Evolutionary conservation across 2,888 invertebrate genomes (phyloP).

Genomic region (Drosophila infuscata): DNA sequence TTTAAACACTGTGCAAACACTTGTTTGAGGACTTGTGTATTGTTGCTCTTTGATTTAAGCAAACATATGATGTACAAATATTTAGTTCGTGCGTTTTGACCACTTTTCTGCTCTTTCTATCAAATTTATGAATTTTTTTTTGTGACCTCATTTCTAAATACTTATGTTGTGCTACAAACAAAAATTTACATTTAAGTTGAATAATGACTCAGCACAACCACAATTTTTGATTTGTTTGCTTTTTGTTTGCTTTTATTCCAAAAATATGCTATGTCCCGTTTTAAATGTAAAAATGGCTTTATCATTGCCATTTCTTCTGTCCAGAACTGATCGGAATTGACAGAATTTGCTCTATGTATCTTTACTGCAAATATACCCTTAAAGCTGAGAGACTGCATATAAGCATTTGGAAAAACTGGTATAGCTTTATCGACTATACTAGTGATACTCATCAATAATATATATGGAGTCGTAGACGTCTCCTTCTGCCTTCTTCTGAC

Average conservation of each 20-base stretch:
- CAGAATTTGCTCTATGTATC: background rate
- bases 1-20: too few species aligned
- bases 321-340: background rate
- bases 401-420: too few species aligned
- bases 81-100: background rate
- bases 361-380: too few species aligned
- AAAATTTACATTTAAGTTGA: too few species aligned
- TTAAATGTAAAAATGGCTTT: background rate
- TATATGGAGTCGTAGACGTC: background rate
- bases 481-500: background rate
- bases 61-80: background rate
- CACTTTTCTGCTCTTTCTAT: background rate
- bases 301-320: background rate
- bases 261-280: background rate
- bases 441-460: background rate
- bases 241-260: too few species aligned
- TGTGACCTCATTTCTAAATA: too few species aligned
- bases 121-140: background rate
- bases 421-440: too few species aligned
- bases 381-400: too few species aligned
- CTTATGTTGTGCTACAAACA: too few species aligned
- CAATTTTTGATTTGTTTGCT: too few species aligned
- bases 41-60: background rate
- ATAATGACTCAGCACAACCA: too few species aligned
- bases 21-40: too few species aligned